Base-by-base conservation (phyloP, 2,888 invertebrate species). In the Sphaerophoria rueppellii region DNA sequence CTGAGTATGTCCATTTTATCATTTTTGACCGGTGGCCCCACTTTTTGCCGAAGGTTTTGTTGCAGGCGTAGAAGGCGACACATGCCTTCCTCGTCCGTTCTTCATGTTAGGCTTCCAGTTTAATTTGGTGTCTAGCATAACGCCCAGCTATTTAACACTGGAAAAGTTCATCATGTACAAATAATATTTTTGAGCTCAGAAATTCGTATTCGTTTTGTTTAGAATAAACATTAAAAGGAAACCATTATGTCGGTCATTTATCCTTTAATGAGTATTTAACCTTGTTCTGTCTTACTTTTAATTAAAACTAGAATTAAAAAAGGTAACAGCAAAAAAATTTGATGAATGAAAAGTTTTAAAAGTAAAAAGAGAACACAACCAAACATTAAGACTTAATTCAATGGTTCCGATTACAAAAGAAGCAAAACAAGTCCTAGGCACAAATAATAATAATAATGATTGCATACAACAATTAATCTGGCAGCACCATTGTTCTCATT, bases 401-500 rank as follows among this genome's bases (percentile, higher is more conserved):
- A 77, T 73, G 57, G 55, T 24, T 24, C 60, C 55, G 55, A 77
- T 57, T 67, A 60, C 48, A 65, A 72, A 65, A 9, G 61, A 58
- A 58, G 34, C 11, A 65, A 34, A 48, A 24, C 24, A 52, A 52
- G 24, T 24, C 24, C 24, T 24, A 43, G 12, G 24, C 24, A 60
- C 6, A 60, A 60, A 60, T 40, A 2, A 50, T 24, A n/a, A n/a
- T n/a, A n/a, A 48, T 16, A 70, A 75, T 80, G 48, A 70, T 77
- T 72, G 69, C 73, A 72, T 76, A 73, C 58, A 82, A 82, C 58
- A 82, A 82, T 78, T 82, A 82, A 78, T 78, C 73, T 63, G 37
- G 46, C 11, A 12, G 61, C 61, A 70, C 52, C 69, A 63, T 70
- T 69, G 72, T 82, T 77, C 48, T 43, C 52, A 75, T 63, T 70